phyloP scores from a whole-genome alignment of 2,888 invertebrate genomes.

The Rutpela maculata region DNA sequence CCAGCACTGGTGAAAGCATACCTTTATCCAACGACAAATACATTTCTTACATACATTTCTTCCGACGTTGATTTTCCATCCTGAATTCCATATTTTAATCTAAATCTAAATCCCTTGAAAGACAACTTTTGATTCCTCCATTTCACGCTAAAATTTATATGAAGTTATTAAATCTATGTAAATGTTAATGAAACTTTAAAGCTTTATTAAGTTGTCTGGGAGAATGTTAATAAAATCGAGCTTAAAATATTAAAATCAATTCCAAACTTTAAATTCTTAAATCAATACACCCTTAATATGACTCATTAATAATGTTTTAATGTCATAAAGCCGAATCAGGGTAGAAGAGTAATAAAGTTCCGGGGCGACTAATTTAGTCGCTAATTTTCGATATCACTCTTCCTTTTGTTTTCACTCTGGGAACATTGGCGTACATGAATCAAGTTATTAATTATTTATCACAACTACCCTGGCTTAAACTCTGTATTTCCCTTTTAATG shows the following conservation, averaged over 20 bases:
- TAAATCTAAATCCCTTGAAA: too few species aligned
- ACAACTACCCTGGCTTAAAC: constrained; percentile 30
- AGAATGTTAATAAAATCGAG: background rate
- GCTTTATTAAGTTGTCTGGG: background rate
- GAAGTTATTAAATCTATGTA: too few species aligned
- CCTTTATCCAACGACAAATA: too few species aligned
- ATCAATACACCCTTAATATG: constrained; percentile 8
- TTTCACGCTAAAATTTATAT: too few species aligned
- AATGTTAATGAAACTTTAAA: background rate
- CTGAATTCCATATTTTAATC: too few species aligned
- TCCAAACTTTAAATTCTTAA: background rate
- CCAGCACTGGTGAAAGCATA: too few species aligned
- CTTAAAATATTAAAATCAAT: background rate
- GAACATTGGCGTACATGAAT: constrained; percentile 47
- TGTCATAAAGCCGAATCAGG: constrained; percentile 11
- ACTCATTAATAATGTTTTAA: constrained; percentile 14
- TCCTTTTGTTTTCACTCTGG: constrained; percentile 22
- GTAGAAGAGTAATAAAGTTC: constrained; percentile 1
- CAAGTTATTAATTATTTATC: constrained; percentile 53
- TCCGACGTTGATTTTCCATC: too few species aligned
- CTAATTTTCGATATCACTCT: constrained; percentile 40
- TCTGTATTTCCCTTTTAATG: constrained; percentile 44
- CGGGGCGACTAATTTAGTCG: constrained; percentile 24
- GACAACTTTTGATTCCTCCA: too few species aligned
- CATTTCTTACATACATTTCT: too few species aligned